These are phyloP conservation scores for Myotis vivesi DNA, from an alignment of 2,797 vertebrate genomes.

Conservation along the genomic window DNA sequence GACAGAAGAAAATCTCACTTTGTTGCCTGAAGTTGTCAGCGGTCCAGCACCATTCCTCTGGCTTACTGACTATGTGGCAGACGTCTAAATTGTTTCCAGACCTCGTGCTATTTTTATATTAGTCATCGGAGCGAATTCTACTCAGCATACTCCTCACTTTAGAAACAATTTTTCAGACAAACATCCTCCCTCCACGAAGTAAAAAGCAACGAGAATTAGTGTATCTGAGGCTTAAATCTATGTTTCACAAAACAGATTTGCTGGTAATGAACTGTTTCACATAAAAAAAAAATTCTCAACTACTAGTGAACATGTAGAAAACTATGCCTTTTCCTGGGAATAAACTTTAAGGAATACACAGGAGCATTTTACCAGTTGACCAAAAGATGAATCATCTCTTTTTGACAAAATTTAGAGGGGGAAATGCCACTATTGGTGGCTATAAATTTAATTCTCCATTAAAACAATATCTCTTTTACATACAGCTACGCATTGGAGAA, in stretches of 20 bases:
- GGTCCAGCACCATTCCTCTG: conserved; percentile 49
- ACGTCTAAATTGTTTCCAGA: conserved; percentile 82
- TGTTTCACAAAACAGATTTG: not conserved
- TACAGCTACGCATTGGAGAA: not conserved
- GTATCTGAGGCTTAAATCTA: conserved; percentile 28
- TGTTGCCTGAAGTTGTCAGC: conserved; percentile 38
- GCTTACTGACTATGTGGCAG: conserved; percentile 68
- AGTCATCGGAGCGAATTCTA: conserved; percentile 71
- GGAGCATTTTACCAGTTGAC: not conserved
- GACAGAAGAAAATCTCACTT: conserved; percentile 46
- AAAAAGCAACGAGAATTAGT: conserved; percentile 29
- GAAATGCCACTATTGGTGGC: not conserved
- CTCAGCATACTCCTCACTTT: conserved; percentile 48
- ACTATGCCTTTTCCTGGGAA: not conserved
- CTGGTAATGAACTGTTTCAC: not conserved
- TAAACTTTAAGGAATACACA: conserved; percentile 28
- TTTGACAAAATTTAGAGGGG: not conserved
- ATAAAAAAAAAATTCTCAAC: conserved; percentile 36
- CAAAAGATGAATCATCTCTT: conserved; percentile 16
- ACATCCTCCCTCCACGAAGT: not conserved
- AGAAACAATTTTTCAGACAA: conserved; percentile 64
- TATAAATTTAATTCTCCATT: conserved; percentile 14
- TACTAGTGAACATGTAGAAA: not conserved
- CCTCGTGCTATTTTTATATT: conserved; percentile 77
- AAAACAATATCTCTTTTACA: not conserved